phyloP scores from a whole-genome alignment of 2,113 vertebrate species.

The Forbesichthys agassizii region DNA sequence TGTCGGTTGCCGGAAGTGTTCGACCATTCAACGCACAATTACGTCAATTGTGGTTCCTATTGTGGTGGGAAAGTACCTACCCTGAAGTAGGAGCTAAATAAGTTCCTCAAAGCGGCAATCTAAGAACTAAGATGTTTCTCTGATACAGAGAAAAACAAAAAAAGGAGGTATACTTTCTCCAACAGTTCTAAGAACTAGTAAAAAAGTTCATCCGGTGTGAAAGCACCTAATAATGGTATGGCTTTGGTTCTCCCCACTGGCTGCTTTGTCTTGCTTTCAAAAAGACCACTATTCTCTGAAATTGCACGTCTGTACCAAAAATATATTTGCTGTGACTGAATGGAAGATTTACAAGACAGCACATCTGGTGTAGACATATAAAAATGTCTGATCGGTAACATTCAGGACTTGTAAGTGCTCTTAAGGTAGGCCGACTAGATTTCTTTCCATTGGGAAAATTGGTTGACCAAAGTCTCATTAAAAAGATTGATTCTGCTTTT shows the following conservation, averaged over 20 bases:
- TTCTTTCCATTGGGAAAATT: constrained; percentile 46
- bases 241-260: neutral
- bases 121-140: no score
- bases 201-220: no score
- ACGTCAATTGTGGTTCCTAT: no score
- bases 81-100: no score
- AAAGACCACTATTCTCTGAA: constrained; percentile 23
- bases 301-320: constrained; percentile 28
- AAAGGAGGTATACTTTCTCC: no score
- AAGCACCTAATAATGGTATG: neutral
- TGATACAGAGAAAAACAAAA: no score
- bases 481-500: constrained; percentile 39
- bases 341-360: constrained; percentile 67
- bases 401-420: constrained; percentile 39
- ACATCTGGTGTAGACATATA: constrained; percentile 70
- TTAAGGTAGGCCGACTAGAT: constrained; percentile 20
- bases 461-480: constrained; percentile 41
- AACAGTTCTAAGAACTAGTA: no score
- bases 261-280: constrained; percentile 23
- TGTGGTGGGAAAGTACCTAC: no score
- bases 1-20: no score
- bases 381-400: constrained; percentile 70
- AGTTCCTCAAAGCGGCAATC: no score
- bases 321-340: constrained; percentile 46
- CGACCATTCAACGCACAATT: no score